A percentile compares a stretch with the other conserved stretches of the same genome.
Conservation (phyloP, 2,797 vertebrate genomes). For the Crocidura indochinensis region DNA sequence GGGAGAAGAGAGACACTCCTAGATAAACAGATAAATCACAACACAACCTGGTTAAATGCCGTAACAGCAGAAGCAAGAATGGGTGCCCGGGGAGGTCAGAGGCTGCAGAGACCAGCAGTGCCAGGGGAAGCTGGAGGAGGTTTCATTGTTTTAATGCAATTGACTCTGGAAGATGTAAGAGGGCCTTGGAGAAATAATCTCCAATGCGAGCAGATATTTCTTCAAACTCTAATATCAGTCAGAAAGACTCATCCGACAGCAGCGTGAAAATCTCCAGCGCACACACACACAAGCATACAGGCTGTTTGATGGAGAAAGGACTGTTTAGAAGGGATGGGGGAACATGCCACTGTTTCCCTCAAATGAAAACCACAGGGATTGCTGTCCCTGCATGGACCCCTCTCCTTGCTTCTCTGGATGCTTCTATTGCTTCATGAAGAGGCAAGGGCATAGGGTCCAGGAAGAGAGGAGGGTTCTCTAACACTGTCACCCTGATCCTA, state of each 20-base stretch:
- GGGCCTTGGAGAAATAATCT: slow-evolving; percentile 66
- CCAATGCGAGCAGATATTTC: slow-evolving; percentile 43
- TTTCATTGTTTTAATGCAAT: slow-evolving; percentile 31
- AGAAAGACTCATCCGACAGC: slow-evolving; percentile 49
- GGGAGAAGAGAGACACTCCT: background rate
- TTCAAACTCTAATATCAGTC: slow-evolving; percentile 50
- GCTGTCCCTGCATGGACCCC: background rate
- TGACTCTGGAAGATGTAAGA: slow-evolving; percentile 44
- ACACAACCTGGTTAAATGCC: slow-evolving; percentile 68
- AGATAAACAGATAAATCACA: slow-evolving; percentile 66
- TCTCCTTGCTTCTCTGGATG: background rate
- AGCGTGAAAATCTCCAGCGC: background rate
- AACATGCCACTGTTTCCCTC: slow-evolving; percentile 30
- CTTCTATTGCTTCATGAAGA: background rate
- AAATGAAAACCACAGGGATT: background rate
- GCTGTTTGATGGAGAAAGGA: background rate
- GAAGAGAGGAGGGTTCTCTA: background rate
- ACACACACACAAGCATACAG: background rate
- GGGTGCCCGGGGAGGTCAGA: slow-evolving; percentile 9
- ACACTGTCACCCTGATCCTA: background rate
- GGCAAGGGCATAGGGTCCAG: background rate
- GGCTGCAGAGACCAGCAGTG: slow-evolving; percentile 19
- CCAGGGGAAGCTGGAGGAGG: slow-evolving; percentile 22
- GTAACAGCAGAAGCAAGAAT: background rate
- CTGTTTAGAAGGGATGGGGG: slow-evolving; percentile 19